Evolutionary conservation across 1,140 invertebrate genomes (phyloP), one percentile per base, ranked within the genome.

Genomic region (Archegozetes longisetosus): DNA sequence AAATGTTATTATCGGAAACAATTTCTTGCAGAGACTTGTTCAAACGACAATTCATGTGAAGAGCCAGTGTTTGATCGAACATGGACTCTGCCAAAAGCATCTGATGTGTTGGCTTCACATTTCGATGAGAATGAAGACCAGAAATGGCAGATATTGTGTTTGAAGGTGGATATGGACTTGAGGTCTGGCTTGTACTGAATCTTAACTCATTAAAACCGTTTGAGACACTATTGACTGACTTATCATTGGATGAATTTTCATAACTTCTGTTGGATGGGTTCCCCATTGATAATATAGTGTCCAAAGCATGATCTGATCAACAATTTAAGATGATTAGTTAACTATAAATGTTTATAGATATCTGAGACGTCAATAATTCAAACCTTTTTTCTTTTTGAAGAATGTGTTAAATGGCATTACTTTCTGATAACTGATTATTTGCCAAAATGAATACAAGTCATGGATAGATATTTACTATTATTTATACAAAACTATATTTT

Each of bases 11-110:
- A 66, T 86, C 83, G 22, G 73, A 69, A 1, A 86, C 70, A 58
- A 84, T 78, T 60, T 84, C 79, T 17, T 70, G 65, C 20, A 86
- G 69, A 3, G 78, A 78, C 70, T 82, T 82, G 0, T 78, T 81
- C 6, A 84, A 52, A 2, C 62, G 25, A 23, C 63, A 66, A 23
- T 64, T 61, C 1, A 60, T 60, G 54, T 56, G 54, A 20, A 63
- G 49, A 13, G 54, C 53, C 22, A 62, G 27, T n/a, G 29, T 51
- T 26, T 59, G 51, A 24, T 66, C 61, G 60, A 58, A 64, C n/a
- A 61, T 66, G 3, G 62, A 55, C 50, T 66, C 65, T 29, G 65
- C 65, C 13, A 62, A 47, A 29, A 27, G 50, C 49, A 62, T 50
- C 28, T 62, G 61, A 50, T 62, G 48, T 3, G 26, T 22, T 9